Evolutionary conservation across 1,140 invertebrate genomes (phyloP).

Genomic region (Agrilus planipennis): DNA sequence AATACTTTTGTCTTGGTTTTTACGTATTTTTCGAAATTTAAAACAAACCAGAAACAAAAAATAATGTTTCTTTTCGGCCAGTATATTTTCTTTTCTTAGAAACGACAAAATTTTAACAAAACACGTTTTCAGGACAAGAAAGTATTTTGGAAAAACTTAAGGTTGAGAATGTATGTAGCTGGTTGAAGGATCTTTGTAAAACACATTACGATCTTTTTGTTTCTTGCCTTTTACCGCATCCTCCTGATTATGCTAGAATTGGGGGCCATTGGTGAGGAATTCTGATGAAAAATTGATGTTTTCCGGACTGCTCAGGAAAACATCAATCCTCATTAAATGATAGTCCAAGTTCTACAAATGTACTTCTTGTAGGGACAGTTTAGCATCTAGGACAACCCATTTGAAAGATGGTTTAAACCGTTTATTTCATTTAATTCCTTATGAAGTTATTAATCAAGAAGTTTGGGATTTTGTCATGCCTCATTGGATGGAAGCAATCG

Average conservation of each 20-base stretch:
- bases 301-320: too few relatives aligned
- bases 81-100: too few relatives aligned
- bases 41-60: too few relatives aligned
- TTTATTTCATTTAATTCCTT: slow-evolving; percentile 91
- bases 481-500: slow-evolving; percentile 96
- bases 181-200: slow-evolving; percentile 76
- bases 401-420: slow-evolving; percentile 87
- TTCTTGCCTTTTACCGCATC: slow-evolving; percentile 73
- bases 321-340: too few relatives aligned
- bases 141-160: slow-evolving; percentile 85
- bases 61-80: too few relatives aligned
- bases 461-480: slow-evolving; percentile 98
- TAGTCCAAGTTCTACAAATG: background rate
- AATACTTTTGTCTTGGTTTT: too few relatives aligned
- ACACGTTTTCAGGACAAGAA: slow-evolving; percentile 57
- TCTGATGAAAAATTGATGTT: slow-evolving; percentile 14
- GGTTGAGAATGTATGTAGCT: slow-evolving; percentile 82
- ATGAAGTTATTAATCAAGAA: slow-evolving; percentile 90
- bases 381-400: slow-evolving; percentile 82
- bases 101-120: too few relatives aligned
- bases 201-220: slow-evolving; percentile 81
- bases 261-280: slow-evolving; percentile 78
- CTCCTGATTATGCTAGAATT: slow-evolving; percentile 79
- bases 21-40: too few relatives aligned
- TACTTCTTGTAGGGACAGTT: slow-evolving; percentile 55